Percentiles rank a stretch among this genome's conserved stretches.
Evolutionary conservation across 2,113 vertebrate species (phyloP).

Genomic region (Pseudonaja textilis): DNA sequence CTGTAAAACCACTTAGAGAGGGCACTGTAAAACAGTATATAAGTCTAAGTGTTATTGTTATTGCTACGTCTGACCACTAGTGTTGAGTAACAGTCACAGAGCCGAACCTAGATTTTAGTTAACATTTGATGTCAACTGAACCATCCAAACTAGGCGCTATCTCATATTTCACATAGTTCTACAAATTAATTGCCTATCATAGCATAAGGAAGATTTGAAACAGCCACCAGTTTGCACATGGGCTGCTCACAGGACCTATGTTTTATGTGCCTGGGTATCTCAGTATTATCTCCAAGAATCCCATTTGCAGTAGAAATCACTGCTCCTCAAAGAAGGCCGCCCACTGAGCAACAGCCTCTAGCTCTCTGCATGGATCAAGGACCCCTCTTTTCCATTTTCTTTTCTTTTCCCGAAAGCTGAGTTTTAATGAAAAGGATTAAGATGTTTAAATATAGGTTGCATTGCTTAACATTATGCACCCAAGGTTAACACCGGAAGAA

Average conservation of each 20-base stretch:
- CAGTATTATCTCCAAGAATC: not conserved
- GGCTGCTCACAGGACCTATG: not conserved
- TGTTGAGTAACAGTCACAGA: not conserved
- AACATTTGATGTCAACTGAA: not conserved
- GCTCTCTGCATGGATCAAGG: not conserved
- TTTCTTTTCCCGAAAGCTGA: not conserved
- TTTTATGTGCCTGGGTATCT: not conserved
- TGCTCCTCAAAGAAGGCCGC: not conserved
- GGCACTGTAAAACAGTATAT: no score
- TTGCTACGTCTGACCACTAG: not conserved
- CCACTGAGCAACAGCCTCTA: not conserved
- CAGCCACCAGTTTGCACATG: not conserved
- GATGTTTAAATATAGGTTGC: not conserved
- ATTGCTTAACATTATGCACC: not conserved
- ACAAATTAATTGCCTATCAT: not conserved
- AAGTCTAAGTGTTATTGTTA: no score
- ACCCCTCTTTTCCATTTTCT: not conserved
- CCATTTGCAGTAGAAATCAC: not conserved
- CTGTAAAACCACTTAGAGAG: no score
- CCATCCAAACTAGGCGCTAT: not conserved
- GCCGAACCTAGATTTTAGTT: not conserved
- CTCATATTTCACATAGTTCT: not conserved
- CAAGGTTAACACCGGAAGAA: not conserved
- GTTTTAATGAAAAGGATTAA: constrained; percentile 8
- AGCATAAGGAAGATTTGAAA: not conserved